Evolutionary conservation across 1,140 invertebrate species (phyloP), one percentile per base, ranked within the genome.

Genomic region (Mya arenaria): DNA sequence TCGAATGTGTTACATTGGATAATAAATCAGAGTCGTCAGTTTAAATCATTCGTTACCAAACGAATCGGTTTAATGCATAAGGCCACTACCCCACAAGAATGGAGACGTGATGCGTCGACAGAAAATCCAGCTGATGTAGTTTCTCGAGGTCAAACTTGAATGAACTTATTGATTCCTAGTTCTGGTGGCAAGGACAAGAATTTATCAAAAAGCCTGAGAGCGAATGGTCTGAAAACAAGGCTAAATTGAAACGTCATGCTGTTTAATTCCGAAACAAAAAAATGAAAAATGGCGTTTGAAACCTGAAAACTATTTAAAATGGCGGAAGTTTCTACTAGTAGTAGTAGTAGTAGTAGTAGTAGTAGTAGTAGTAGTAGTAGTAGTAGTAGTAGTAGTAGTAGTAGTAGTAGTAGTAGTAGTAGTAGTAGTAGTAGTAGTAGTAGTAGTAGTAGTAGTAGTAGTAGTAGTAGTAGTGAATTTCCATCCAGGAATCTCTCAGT

Each of bases 1-100:
- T 30, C 66, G 34, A 68, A 74, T 66, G 80, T 82, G 8, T 17
- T 66, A 37, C 30, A 56, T 19, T 82, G 71, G 80, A 52, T 74
- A 10, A 19, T 32, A 66, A 52, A 56, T 36, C 28, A 48, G 28
- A 74, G 62, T 58, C 1, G 28, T 30, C 28, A 39, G n/a, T 55
- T 68, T n/a, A n/a, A n/a, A n/a, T 74, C 71, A n/a, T 74, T 60
- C 37, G 55, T 74, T 36, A 55, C 71, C 8, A 74, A 74, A 32
- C 52, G 55, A 36, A 52, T 74, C 39, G 48, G 71, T 39, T 25
- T n/a, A 72, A 72, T 72, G 4, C 68, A 72, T 55, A 28, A 34
- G 3, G 36, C 19, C 23, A 60, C 19, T 34, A n/a, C 28, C 37
- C 71, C 48, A 55, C 10, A 25, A 13, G 17, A 48, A 48, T 48